phyloP scores from a whole-genome alignment of 1,140 invertebrate genomes.

The Bombus ignitus region DNA sequence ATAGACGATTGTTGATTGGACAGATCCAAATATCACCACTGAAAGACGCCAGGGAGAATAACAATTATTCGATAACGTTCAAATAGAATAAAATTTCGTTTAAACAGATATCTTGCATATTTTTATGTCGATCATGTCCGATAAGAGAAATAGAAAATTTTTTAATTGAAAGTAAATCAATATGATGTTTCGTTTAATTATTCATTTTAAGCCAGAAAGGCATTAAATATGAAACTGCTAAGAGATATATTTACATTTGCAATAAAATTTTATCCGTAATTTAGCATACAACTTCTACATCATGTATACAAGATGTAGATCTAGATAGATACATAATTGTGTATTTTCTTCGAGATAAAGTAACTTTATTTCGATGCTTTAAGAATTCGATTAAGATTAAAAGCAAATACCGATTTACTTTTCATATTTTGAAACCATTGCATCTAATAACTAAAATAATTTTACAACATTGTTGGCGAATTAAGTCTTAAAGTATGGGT shows the following conservation, averaged over 20 bases:
- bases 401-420: background rate
- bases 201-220: background rate
- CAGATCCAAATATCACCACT: conserved; percentile 79
- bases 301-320: background rate
- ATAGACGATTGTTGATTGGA: conserved; percentile 81
- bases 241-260: background rate
- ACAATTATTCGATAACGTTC: background rate
- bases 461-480: background rate
- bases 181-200: background rate
- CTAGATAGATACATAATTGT: background rate
- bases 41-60: conserved; percentile 71
- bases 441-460: background rate
- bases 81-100: background rate
- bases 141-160: background rate
- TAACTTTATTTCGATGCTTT: background rate
- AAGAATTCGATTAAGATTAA: background rate
- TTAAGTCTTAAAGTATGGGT: background rate
- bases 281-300: background rate
- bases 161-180: background rate
- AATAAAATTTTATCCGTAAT: background rate
- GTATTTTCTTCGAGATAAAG: background rate
- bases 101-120: background rate
- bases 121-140: background rate
- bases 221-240: background rate
- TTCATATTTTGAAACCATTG: background rate